phyloP scores from a whole-genome alignment of 2,888 invertebrate genomes.

The Creontiades dilutus region DNA sequence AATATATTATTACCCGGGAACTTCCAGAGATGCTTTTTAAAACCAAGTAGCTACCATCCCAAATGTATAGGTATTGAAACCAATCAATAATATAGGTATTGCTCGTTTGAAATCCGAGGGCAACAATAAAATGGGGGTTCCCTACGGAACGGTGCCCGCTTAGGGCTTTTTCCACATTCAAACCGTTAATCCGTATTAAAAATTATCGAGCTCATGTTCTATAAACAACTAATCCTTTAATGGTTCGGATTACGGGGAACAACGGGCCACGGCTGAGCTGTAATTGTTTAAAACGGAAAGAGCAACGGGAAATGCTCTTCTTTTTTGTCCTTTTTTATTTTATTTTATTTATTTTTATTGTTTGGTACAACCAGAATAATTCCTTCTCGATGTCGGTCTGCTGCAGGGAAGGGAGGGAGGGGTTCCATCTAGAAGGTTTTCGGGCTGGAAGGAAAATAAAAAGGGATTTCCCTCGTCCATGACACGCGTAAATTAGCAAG shows the following conservation, averaged over 20 bases:
- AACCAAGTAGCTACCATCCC: no score
- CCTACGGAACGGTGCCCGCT: not conserved
- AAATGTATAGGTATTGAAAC: no score
- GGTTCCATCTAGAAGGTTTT: not conserved
- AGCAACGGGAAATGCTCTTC: not conserved
- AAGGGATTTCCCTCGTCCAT: not conserved
- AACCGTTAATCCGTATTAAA: not conserved
- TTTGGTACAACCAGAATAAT: not conserved
- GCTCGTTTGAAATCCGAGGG: no score
- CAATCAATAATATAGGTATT: no score
- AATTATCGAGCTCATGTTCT: conserved; percentile 1
- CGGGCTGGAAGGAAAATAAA: not conserved
- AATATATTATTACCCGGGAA: no score
- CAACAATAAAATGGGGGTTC: not conserved
- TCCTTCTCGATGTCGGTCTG: not conserved
- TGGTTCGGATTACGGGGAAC: conserved; percentile 11
- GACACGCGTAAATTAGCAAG: conserved; percentile 61
- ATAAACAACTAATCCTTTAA: conserved; percentile 25
- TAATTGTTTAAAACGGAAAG: not conserved
- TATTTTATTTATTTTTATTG: not conserved
- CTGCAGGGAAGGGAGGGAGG: not conserved
- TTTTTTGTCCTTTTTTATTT: no score
- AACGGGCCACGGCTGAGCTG: not conserved
- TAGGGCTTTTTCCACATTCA: not conserved
- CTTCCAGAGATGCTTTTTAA: no score